Evolutionary conservation across 2,797 vertebrate species (phyloP).

Genomic region (Alca torda): DNA sequence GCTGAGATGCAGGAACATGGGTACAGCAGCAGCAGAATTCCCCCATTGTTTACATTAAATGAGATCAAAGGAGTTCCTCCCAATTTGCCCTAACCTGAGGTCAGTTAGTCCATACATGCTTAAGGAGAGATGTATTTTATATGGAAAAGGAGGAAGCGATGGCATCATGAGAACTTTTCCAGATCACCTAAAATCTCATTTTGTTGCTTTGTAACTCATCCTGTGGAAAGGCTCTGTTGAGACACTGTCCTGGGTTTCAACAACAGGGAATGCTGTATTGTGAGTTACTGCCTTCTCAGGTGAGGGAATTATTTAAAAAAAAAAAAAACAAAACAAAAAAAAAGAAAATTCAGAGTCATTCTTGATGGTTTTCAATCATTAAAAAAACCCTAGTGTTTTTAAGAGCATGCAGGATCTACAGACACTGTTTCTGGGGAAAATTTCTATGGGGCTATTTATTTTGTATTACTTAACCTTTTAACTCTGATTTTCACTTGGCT

Average conservation of each 20-base stretch:
- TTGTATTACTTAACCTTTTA: neutral
- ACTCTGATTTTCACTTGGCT: neutral
- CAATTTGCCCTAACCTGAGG: neutral
- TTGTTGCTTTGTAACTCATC: neutral
- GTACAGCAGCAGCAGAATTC: neutral
- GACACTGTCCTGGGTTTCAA: neutral
- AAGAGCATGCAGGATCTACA: neutral
- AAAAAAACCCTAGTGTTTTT: neutral
- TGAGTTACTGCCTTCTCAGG: neutral
- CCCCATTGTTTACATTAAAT: neutral
- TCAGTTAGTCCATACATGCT: neutral
- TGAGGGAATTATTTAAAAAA: neutral
- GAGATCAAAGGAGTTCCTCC: slow-evolving; percentile 10
- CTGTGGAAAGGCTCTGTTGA: neutral
- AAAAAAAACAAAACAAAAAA: neutral
- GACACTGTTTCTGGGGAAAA: neutral
- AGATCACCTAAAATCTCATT: neutral
- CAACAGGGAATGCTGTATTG: neutral
- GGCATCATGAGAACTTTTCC: neutral
- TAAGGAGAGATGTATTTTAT: neutral
- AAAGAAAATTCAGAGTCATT: neutral
- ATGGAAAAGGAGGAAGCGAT: neutral
- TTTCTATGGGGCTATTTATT: neutral
- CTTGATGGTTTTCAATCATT: neutral
- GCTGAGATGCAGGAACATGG: neutral